Percentiles rank a stretch among this genome's conserved stretches.
Evolutionary conservation across 2,113 vertebrate genomes (phyloP).

Genomic region (Nibea coibor): DNA sequence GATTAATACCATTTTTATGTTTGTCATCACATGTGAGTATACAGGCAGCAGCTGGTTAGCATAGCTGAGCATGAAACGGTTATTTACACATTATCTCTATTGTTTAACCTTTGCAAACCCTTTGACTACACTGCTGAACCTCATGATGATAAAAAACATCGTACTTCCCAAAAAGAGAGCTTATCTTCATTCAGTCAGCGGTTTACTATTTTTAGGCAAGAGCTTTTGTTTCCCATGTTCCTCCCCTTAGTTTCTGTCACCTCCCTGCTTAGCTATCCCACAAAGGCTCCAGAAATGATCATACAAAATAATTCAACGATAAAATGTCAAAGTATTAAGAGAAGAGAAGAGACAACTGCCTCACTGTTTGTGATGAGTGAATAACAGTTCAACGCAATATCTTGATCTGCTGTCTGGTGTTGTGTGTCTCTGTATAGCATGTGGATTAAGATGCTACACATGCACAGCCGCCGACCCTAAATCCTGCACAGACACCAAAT

Average conservation of each 20-base stretch:
- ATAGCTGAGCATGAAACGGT: too few relatives aligned
- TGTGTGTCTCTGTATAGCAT: constrained; percentile 53
- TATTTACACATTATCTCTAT: too few relatives aligned
- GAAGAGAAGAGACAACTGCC: too few relatives aligned
- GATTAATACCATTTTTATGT: too few relatives aligned
- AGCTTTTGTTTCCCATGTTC: background rate
- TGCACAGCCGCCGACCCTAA: constrained; percentile 22
- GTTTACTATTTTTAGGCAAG: too few relatives aligned
- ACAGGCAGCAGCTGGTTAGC: too few relatives aligned
- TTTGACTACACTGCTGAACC: background rate
- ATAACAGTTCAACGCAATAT: too few relatives aligned
- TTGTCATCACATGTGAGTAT: too few relatives aligned
- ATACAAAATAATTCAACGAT: background rate
- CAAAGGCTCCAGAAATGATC: background rate
- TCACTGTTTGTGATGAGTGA: too few relatives aligned
- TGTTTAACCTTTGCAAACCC: too few relatives aligned
- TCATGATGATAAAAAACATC: background rate
- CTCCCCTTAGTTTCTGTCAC: background rate
- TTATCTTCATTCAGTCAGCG: too few relatives aligned
- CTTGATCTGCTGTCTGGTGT: background rate
- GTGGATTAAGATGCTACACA: constrained; percentile 68
- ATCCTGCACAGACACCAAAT: constrained; percentile 59
- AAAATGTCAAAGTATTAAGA: background rate
- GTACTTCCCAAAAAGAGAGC: background rate
- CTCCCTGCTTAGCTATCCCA: background rate